These are phyloP conservation scores for Morone saxatilis DNA, from an alignment of 2,113 vertebrate species.

Conservation along the genomic window DNA sequence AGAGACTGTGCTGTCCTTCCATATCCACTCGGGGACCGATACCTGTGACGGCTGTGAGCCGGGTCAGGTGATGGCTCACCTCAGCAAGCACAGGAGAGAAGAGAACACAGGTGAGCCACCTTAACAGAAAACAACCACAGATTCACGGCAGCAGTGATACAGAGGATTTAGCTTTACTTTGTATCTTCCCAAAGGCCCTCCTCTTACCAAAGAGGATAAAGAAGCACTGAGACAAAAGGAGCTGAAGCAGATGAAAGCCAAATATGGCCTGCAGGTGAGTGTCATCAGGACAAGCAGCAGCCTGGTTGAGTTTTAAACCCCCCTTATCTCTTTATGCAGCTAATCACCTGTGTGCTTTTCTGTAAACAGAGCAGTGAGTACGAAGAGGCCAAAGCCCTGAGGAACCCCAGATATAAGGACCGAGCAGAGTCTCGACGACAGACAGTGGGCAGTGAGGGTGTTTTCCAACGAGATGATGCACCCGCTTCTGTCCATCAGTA, in stretches of 20 bases:
- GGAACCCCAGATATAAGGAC: slow-evolving; percentile 93
- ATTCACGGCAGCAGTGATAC: background rate
- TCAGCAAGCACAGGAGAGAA: slow-evolving; percentile 91
- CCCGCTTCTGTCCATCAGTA: slow-evolving; percentile 94
- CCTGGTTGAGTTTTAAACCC: background rate
- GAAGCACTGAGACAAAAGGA: slow-evolving; percentile 93
- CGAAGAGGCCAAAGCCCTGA: slow-evolving; percentile 89
- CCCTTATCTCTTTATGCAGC: background rate
- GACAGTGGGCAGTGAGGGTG: slow-evolving; percentile 92
- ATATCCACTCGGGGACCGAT: slow-evolving; percentile 95
- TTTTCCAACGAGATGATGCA: slow-evolving; percentile 92
- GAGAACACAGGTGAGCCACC: slow-evolving; percentile 84
- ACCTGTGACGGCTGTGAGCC: slow-evolving; percentile 98
- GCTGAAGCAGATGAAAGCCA: slow-evolving; percentile 96
- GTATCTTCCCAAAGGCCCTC: slow-evolving; percentile 80
- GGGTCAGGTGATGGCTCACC: slow-evolving; percentile 96
- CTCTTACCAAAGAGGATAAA: slow-evolving; percentile 92
- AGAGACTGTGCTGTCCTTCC: slow-evolving; percentile 97
- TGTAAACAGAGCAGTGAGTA: slow-evolving; percentile 89
- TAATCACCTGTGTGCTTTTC: slow-evolving; percentile 29
- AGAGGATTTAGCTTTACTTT: background rate
- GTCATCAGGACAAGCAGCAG: background rate
- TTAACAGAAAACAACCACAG: too few relatives aligned
- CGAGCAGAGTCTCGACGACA: slow-evolving; percentile 93
- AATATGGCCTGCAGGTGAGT: slow-evolving; percentile 97